Conservation (phyloP, 2,797 vertebrate species). For the Margarornis squamiger region DNA sequence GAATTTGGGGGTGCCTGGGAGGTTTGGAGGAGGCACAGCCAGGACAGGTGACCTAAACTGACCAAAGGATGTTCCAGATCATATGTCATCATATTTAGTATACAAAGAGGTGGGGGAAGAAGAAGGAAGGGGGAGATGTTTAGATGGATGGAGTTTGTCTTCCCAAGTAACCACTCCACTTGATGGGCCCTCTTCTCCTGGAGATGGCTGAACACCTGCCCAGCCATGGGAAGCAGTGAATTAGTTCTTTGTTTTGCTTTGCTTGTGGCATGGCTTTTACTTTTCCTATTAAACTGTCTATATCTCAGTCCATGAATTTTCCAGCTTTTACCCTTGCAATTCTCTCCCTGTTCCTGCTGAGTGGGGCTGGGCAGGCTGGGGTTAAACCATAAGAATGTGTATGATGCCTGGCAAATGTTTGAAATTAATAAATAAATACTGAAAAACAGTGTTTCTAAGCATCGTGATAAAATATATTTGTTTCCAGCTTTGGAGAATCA, state of each 20-base stretch:
- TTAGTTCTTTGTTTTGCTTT: neutral
- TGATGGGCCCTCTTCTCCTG: neutral
- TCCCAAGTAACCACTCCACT: neutral
- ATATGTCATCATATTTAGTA: neutral
- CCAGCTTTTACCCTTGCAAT: neutral
- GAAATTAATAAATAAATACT: neutral
- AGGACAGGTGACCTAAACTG: neutral
- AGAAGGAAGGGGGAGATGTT: neutral
- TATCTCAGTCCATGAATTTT: neutral
- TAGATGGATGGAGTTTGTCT: neutral
- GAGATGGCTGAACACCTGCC: neutral
- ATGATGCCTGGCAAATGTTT: neutral
- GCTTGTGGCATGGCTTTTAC: neutral
- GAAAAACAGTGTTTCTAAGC: neutral
- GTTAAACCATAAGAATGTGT: neutral
- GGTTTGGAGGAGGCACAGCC: neutral
- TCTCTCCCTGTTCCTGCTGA: rapidly evolving
- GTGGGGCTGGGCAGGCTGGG: rapidly evolving
- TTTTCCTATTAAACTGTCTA: neutral
- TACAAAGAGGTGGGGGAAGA: rapidly evolving
- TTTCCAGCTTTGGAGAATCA: neutral
- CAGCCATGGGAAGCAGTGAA: neutral
- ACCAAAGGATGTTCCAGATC: neutral
- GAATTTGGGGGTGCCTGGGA: neutral
- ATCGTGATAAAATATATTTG: neutral